Evolutionary conservation across 1,140 invertebrate species (phyloP).

Genomic region (Zaprionus gabonicus): DNA sequence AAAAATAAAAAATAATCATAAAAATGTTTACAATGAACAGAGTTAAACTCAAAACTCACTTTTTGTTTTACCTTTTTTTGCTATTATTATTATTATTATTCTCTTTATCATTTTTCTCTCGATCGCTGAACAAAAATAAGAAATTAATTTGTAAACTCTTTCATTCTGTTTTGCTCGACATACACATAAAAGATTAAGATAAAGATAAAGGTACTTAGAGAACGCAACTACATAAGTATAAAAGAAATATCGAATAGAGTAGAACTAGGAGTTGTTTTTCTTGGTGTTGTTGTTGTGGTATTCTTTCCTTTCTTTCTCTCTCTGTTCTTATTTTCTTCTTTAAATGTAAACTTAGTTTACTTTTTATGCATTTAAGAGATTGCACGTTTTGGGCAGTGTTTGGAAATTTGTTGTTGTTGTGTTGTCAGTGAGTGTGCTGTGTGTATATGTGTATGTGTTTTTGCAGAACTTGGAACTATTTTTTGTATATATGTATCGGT

Average conservation of each 20-base stretch:
- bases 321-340: slow-evolving; percentile 12
- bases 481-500: slow-evolving; percentile 23
- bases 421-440: slow-evolving; percentile 41
- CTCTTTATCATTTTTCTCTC: slow-evolving; percentile 33
- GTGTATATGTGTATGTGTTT: slow-evolving; percentile 43
- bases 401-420: slow-evolving; percentile 62
- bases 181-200: slow-evolving; percentile 64
- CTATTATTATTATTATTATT: slow-evolving; percentile 31
- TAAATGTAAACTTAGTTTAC: slow-evolving; percentile 46
- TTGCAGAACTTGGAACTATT: slow-evolving; percentile 61
- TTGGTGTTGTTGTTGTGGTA: slow-evolving; percentile 30
- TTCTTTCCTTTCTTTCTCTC: slow-evolving; percentile 8
- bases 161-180: slow-evolving; percentile 48
- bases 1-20: slow-evolving; percentile 76
- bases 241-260: slow-evolving; percentile 67
- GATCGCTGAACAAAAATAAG: slow-evolving; percentile 31
- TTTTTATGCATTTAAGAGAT: slow-evolving; percentile 71
- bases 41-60: slow-evolving; percentile 80
- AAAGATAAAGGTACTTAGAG: slow-evolving; percentile 78
- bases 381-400: slow-evolving; percentile 81
- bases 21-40: slow-evolving; percentile 82
- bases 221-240: slow-evolving; percentile 68
- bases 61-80: slow-evolving; percentile 52
- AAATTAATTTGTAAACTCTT: slow-evolving; percentile 22
- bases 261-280: slow-evolving; percentile 73